Base-by-base conservation (phyloP, 2,888 invertebrate species). In the Mesoligia furuncula region DNA sequence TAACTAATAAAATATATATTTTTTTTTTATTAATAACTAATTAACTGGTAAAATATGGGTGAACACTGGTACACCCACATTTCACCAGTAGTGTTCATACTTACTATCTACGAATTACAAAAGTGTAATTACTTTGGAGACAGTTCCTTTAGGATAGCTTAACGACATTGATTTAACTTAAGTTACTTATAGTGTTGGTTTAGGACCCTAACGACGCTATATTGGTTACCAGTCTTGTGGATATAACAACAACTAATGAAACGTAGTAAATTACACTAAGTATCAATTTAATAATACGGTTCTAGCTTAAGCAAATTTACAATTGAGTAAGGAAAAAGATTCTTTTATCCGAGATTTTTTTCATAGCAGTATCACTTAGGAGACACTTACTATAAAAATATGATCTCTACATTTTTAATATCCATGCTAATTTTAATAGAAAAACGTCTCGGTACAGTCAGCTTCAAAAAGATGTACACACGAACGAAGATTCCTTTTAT, bases 361-460 rank as follows among this genome's bases (percentile, higher is more conserved):
- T 31, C 24, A 45, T 13, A 51, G 7, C 31, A 20, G 11, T 39
- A 39, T 4, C 27, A 45, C 39, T 57, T 31, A 66, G 24, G 11
- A 59, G 24, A 57, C 15, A 27, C 17, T 62, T 20, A 48, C 20
- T 54, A 27, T n/a, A 27, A 62, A 62, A 69, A 54, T 54, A 70
- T 59, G 2, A 78, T 66, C n/a, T 39, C 15, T 61, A 66, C n/a
- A 45, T 70, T 70, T 81, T 73, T 62, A 75, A 74, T 85, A 57
- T 85, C 39, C 2, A 76, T 76, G 69, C n/a, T 67, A 76, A 80
- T 71, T 24, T n/a, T 59, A 62, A 51, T 31, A 68, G 13, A 70
- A 73, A 48, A 74, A 54, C 27, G 62, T 79, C 71, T 51, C 0
- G 2, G 36, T 77, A 61, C 31, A 11, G 36, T 59, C 36, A 13